A percentile compares a stretch with the other conserved stretches of the same genome.
phyloP scores from a whole-genome alignment of 2,888 invertebrate genomes.

The Linyphia triangularis region DNA sequence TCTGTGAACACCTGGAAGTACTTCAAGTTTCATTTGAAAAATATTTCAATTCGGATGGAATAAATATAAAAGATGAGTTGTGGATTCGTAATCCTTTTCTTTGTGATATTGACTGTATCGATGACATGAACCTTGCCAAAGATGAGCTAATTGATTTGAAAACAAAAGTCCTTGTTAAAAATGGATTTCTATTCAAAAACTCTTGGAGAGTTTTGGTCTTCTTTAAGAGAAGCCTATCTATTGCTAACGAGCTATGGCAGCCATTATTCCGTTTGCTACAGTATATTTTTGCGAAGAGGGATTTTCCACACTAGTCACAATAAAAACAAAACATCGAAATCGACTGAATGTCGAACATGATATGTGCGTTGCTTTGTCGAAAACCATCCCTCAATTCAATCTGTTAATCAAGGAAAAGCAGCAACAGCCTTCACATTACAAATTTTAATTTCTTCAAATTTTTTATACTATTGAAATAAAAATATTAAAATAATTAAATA shows the following conservation, averaged over 20 bases:
- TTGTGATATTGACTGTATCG: conserved; percentile 55
- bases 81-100: conserved; percentile 58
- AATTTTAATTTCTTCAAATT: conserved; percentile 43
- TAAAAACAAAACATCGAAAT: conserved; percentile 57
- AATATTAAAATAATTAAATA: too few relatives aligned
- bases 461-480: too few relatives aligned
- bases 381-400: conserved; percentile 48
- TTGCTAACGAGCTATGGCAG: conserved; percentile 60
- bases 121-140: conserved; percentile 58
- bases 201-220: too few relatives aligned
- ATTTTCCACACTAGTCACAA: conserved; percentile 56
- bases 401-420: conserved; percentile 48
- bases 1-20: too few relatives aligned
- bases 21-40: too few relatives aligned
- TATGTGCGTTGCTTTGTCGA: conserved; percentile 48
- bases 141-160: conserved; percentile 56
- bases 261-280: conserved; percentile 63
- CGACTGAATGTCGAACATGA: conserved; percentile 45
- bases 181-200: too few relatives aligned
- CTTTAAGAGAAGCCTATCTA: too few relatives aligned
- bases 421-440: conserved; percentile 45
- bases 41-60: conserved; percentile 54
- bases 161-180: too few relatives aligned
- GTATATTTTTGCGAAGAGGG: conserved; percentile 55
- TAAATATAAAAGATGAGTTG: conserved; percentile 60